A percentile compares a stretch with the other conserved stretches of the same genome.
These are phyloP conservation scores for Oegoconia quadripuncta DNA, from an alignment of 2,888 invertebrate species.

Conservation along the genomic window DNA sequence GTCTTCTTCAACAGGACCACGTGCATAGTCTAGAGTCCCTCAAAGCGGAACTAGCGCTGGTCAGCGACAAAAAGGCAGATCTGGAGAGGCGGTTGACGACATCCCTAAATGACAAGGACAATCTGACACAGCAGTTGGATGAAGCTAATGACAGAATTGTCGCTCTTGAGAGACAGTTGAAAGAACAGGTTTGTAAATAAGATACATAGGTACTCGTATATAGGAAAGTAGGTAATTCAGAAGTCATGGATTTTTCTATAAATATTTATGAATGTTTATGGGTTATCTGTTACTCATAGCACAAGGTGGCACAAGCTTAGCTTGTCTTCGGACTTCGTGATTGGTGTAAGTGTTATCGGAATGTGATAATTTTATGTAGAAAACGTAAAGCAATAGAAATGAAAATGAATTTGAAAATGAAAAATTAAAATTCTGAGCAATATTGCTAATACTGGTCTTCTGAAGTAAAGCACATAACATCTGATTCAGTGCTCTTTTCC, in stretches of 20 bases:
- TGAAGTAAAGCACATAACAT: no score
- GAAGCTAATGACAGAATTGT: slow-evolving; percentile 94
- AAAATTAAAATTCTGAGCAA: no score
- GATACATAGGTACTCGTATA: no score
- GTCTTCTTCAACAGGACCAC: slow-evolving; percentile 83
- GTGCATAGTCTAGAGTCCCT: slow-evolving; percentile 93
- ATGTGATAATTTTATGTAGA: no score
- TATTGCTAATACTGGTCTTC: no score
- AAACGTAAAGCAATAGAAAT: no score
- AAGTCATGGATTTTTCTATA: not conserved
- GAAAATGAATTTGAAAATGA: no score
- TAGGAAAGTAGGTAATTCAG: no score
- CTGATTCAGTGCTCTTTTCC: no score
- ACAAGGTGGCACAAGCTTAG: not conserved
- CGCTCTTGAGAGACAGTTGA: slow-evolving; percentile 89
- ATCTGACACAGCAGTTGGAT: slow-evolving; percentile 88
- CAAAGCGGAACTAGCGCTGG: slow-evolving; percentile 90
- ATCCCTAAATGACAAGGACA: slow-evolving; percentile 89
- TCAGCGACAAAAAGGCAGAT: slow-evolving; percentile 90
- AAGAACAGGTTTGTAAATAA: slow-evolving; percentile 86
- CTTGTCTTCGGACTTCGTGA: no score
- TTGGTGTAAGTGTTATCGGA: no score
- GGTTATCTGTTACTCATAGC: not conserved
- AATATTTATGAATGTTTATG: not conserved
- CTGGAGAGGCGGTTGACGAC: slow-evolving; percentile 89